These are phyloP conservation scores for Hemistola chrysoprasaria DNA, from an alignment of 2,888 invertebrate species.

Conservation along the genomic window DNA sequence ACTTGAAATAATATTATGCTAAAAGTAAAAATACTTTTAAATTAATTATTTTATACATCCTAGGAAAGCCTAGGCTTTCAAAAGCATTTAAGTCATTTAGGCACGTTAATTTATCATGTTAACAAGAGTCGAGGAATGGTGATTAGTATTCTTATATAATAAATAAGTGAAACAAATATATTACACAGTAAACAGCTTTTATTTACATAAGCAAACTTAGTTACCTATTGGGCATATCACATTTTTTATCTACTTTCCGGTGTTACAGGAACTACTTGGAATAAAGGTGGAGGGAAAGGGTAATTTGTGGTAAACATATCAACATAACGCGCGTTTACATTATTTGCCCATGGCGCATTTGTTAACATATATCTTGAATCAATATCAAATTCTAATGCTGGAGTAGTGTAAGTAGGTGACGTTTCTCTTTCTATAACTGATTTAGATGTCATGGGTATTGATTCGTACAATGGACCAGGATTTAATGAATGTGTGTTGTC, in stretches of 20 bases:
- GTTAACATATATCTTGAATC: constrained; percentile 28
- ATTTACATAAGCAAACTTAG: too few species aligned
- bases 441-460: constrained; percentile 11
- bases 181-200: too few species aligned
- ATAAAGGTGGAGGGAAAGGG: constrained; percentile 23
- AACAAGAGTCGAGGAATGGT: too few species aligned
- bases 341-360: neutral
- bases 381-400: constrained; percentile 7
- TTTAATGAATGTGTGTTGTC: neutral
- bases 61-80: too few species aligned
- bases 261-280: constrained; percentile 42
- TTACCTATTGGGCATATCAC: neutral
- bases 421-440: constrained; percentile 10
- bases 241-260: constrained; percentile 30
- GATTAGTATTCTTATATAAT: neutral
- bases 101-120: too few species aligned
- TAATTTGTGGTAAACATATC: neutral
- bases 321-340: too few species aligned
- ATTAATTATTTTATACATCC: too few species aligned
- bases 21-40: too few species aligned
- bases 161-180: neutral
- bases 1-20: too few species aligned
- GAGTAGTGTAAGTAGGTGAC: neutral
- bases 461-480: neutral
- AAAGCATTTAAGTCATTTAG: too few species aligned